phyloP scores from a whole-genome alignment of 2,888 invertebrate genomes.

The Rhingia campestris region DNA sequence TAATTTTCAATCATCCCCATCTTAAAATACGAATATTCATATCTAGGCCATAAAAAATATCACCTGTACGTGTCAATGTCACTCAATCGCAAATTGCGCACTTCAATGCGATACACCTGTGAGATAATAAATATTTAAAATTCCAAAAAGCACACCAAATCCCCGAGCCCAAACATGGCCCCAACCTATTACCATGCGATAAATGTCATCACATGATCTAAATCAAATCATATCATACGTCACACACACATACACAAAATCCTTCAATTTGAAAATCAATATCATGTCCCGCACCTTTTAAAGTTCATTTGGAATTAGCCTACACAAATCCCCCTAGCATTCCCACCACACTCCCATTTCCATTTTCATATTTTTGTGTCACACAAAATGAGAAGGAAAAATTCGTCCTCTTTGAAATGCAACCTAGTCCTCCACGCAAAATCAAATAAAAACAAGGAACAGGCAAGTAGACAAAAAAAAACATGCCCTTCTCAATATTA shows the following conservation, averaged over 20 bases:
- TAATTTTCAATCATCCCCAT: not conserved
- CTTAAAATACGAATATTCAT: not conserved
- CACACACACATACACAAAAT: constrained; percentile 2
- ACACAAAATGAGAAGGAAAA: not conserved
- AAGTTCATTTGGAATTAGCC: constrained; percentile 13
- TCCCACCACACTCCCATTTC: no score
- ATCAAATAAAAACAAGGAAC: not conserved
- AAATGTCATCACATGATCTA: constrained; percentile 25
- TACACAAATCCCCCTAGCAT: not conserved
- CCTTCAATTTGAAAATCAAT: constrained; percentile 23
- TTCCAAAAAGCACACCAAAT: constrained; percentile 30
- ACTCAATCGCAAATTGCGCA: not conserved
- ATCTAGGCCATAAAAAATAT: not conserved
- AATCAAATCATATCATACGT: constrained; percentile 44
- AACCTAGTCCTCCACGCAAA: constrained; percentile 10
- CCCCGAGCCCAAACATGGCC: constrained; percentile 24
- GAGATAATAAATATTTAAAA: constrained; percentile 29
- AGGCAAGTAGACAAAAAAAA: constrained; percentile 7
- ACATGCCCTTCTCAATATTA: constrained; percentile 26
- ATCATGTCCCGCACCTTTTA: constrained; percentile 4
- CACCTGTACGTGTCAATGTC: not conserved
- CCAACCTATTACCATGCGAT: constrained; percentile 33
- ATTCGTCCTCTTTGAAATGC: constrained; percentile 5
- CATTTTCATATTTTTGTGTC: not conserved
- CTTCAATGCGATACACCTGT: not conserved